phyloP scores from a whole-genome alignment of 2,888 invertebrate genomes.

The Platycnemis pennipes region DNA sequence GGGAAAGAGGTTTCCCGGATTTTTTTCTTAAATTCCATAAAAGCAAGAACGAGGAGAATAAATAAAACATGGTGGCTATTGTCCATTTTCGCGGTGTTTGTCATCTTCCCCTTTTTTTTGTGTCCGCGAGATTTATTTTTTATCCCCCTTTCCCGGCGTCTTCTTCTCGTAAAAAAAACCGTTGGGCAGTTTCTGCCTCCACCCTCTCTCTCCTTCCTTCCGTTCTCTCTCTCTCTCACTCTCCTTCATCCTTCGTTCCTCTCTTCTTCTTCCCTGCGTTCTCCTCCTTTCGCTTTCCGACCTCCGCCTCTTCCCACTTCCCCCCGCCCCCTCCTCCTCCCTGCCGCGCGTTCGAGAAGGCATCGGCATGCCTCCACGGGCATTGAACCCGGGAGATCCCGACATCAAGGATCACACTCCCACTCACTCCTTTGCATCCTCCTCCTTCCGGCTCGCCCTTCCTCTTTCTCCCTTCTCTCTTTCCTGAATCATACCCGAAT shows the following conservation, averaged over 20 bases:
- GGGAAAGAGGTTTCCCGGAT: neutral
- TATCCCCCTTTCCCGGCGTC: no score
- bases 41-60: neutral
- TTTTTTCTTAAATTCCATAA: neutral
- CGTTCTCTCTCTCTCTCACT: neutral
- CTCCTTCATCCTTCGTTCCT: neutral
- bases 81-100: constrained; percentile 1
- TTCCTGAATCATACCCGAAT: constrained; percentile 20
- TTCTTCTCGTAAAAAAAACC: no score
- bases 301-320: neutral
- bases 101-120: neutral
- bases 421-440: neutral
- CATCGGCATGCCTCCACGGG: constrained; percentile 60
- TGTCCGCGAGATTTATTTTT: neutral
- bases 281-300: neutral
- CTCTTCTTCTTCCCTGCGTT: neutral
- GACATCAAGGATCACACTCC: constrained; percentile 37
- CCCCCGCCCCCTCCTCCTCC: neutral
- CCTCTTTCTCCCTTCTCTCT: neutral
- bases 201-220: neutral
- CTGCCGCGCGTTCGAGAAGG: constrained; percentile 36
- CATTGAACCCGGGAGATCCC: constrained; percentile 67
- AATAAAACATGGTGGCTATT: neutral
- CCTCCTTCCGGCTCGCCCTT: constrained; percentile 4
- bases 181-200: neutral